These are phyloP conservation scores for Sycophaga agraensis DNA, from an alignment of 1,140 invertebrate genomes.

Conservation along the genomic window DNA sequence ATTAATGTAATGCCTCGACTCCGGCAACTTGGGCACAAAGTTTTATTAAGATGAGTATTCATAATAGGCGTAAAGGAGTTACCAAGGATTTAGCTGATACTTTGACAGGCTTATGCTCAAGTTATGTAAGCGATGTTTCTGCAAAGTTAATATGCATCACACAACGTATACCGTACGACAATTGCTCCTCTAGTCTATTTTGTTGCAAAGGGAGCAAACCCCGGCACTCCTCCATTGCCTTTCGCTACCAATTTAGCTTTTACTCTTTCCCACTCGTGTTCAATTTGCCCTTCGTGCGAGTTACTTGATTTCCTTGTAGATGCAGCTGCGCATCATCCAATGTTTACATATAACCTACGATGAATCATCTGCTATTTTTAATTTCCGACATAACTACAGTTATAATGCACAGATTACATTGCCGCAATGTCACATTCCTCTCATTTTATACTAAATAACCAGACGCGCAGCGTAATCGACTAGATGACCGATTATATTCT, in stretches of 20 bases:
- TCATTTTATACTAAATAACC: no score
- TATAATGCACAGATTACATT: no score
- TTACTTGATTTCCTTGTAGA: no score
- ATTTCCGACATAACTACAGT: no score
- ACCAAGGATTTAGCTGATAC: constrained; percentile 23
- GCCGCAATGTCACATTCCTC: no score
- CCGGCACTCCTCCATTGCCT: no score
- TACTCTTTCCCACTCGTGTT: neutral
- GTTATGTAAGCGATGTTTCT: constrained; percentile 21
- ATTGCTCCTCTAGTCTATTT: constrained; percentile 6
- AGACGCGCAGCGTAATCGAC: no score
- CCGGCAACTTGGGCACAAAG: constrained; percentile 3
- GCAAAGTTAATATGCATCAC: constrained; percentile 21
- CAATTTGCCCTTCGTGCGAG: no score
- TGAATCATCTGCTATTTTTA: no score
- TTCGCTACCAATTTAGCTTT: constrained; percentile 8
- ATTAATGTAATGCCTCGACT: constrained; percentile 20
- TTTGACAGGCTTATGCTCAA: constrained; percentile 22
- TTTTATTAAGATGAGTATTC: constrained; percentile 31
- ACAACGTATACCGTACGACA: constrained; percentile 11
- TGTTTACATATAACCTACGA: no score
- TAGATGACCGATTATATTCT: no score
- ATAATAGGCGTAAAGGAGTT: constrained; percentile 22
- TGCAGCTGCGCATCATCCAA: no score
- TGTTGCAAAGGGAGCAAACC: neutral